Evolutionary conservation across 1,140 invertebrate genomes (phyloP), one percentile per base, ranked within the genome.

Genomic region (Asobara japonica): DNA sequence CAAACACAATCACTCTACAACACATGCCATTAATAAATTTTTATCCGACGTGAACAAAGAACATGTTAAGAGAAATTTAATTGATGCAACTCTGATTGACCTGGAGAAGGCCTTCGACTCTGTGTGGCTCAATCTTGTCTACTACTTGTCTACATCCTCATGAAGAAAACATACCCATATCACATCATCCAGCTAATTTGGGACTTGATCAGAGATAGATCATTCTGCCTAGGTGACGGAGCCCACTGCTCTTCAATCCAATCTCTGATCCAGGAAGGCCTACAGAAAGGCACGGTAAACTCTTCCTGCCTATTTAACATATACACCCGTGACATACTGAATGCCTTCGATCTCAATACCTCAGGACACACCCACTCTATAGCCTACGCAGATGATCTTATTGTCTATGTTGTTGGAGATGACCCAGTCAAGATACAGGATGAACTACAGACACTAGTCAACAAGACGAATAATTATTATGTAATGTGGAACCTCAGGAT

Each of bases 81-180:
- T 51, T 22, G 48, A 7, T 1, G 64, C 65, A 30, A 8, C 64
- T 25, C 48, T 51, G 2, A 7, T 51, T 2, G 48, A 51, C 22
- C 16, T 51, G 10, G 48, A 51, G 22, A 51, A 51, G 22, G 48
- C 48, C 11, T 51, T 51, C 11, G 48, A 51, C 18, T 51, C 48
- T 4, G 22, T 25, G 3, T 51, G 48, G 48, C 2, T 51, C 18
- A 48, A 72, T n/a, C 77, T 76, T 2, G 18, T 80, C n/a, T n/a
- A n/a, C n/a, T n/a, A n/a, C n/a, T n/a, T 0, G 38, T 80, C 0
- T 66, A 64, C 30, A 77, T 76, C 36, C n/a, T 80, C 7, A 18
- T 33, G 18, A 25, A 61, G 56, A 36, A 31, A 38, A 29, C 74
- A 68, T 65, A 70, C 70, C 64, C 78, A 5, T 11, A 11, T 13